Evolutionary conservation across 1,140 invertebrate genomes (phyloP).

Genomic region (Diploscapter pachys): DNA sequence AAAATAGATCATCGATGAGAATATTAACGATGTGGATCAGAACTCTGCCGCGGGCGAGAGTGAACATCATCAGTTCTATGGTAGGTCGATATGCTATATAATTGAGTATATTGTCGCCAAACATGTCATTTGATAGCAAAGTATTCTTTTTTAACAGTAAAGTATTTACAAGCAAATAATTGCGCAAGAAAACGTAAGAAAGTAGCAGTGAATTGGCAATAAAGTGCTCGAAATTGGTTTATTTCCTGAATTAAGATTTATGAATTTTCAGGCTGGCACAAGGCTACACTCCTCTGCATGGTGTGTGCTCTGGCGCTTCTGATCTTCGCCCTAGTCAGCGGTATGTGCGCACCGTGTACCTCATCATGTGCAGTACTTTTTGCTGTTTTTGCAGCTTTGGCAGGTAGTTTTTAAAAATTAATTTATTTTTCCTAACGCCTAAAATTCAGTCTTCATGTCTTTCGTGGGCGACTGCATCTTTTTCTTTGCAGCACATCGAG

Average conservation of each 20-base stretch:
- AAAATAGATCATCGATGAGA: constrained; percentile 44
- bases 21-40: constrained; percentile 46
- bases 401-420: constrained; percentile 39
- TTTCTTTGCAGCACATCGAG: constrained; percentile 56
- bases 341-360: constrained; percentile 54
- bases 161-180: too few relatives aligned
- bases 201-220: too few relatives aligned
- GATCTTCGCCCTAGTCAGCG: constrained; percentile 43
- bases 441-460: constrained; percentile 31
- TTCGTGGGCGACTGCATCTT: constrained; percentile 50
- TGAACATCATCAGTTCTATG: constrained; percentile 57
- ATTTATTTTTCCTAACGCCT: background rate
- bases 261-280: constrained; percentile 47
- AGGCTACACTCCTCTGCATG: constrained; percentile 52
- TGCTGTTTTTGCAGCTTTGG: constrained; percentile 46
- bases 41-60: constrained; percentile 56
- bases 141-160: too few relatives aligned
- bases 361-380: constrained; percentile 49
- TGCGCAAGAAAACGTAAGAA: too few relatives aligned
- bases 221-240: too few relatives aligned
- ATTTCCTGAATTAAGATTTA: too few relatives aligned
- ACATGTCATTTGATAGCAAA: too few relatives aligned
- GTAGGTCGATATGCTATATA: constrained; percentile 22
- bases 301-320: constrained; percentile 43
- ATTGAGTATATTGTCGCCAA: too few relatives aligned